Evolutionary conservation across 2,113 vertebrate species (phyloP).

Genomic region (Barbus barbus): DNA sequence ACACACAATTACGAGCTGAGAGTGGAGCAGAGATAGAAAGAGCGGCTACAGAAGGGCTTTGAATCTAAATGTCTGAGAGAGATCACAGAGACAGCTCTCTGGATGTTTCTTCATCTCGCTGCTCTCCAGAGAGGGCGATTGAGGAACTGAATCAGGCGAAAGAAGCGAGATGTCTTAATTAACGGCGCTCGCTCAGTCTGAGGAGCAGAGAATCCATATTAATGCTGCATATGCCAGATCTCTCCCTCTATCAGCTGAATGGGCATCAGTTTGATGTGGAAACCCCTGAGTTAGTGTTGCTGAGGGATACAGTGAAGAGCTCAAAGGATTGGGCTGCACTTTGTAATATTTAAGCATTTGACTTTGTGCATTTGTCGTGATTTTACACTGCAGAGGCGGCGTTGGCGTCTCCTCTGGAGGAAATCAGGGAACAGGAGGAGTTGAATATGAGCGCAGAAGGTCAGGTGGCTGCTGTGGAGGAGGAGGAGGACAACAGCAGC

Average conservation of each 20-base stretch:
- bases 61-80: slow-evolving; percentile 14
- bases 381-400: slow-evolving; percentile 62
- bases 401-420: slow-evolving; percentile 76
- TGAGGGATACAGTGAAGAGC: neutral
- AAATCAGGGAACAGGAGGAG: slow-evolving; percentile 85
- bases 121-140: slow-evolving; percentile 56
- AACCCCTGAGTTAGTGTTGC: neutral
- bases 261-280: slow-evolving; percentile 32
- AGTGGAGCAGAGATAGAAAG: slow-evolving; percentile 5
- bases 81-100: slow-evolving; percentile 53
- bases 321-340: neutral
- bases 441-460: slow-evolving; percentile 49
- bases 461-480: slow-evolving; percentile 50
- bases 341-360: neutral
- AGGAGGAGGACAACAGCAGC: slow-evolving; percentile 61
- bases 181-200: slow-evolving; percentile 46
- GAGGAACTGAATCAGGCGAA: slow-evolving; percentile 54
- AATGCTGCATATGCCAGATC: slow-evolving; percentile 31
- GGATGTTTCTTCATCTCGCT: slow-evolving; percentile 63
- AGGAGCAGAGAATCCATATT: slow-evolving; percentile 25
- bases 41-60: slow-evolving; percentile 8
- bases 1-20: neutral
- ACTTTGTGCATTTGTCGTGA: slow-evolving; percentile 29
- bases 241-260: slow-evolving; percentile 37
- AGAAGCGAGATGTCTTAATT: slow-evolving; percentile 56